Evolutionary conservation across 2,888 invertebrate species (phyloP), one percentile per base, ranked within the genome.

Genomic region (Agonopterix arenella): DNA sequence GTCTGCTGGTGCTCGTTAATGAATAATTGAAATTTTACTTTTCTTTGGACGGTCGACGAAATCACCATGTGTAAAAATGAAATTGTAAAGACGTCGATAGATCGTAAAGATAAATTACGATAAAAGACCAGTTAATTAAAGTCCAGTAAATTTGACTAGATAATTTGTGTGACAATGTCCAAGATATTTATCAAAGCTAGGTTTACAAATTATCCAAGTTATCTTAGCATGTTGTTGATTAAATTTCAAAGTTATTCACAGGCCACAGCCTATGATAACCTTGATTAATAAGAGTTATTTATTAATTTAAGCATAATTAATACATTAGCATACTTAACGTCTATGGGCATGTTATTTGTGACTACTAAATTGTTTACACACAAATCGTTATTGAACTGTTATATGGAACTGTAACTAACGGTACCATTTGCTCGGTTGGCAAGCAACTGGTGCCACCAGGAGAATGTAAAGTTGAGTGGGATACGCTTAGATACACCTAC

Each of bases 361-460:
- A 52, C 52, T 56, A 55, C 44, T 44, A 51, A 53, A 57, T 55
- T 55, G 56, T 60, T 63, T 57, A 56, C 56, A 47, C 55, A 54
- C 49, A 49, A 46, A 43, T 37, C 11, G 11, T 16, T 49, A 8
- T 36, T 45, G 16, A 36, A 44, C n/a, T 11, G 36, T 36, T 42
- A 4, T 46, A 38, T 44, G 13, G 13, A 38, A 38, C 18, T 28
- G 46, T 38, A 46, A 46, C 36, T 48, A 44, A 48, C 48, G 47
- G 47, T 47, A 47, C 10, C 16, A 40, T 10, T 40, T 5, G 38
- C 40, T 44, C 44, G 18, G 48, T 18, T 18, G 44, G 36, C 43
- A 37, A 48, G 38, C 11, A 46, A 38, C 46, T 38, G n/a, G 28
- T 28, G 28, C 28, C 28, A 28, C 7, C 28, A 28, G 28, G 28